Evolutionary conservation across 2,797 vertebrate species (phyloP), one percentile per base, ranked within the genome.

Genomic region (Mastacembelus armatus): DNA sequence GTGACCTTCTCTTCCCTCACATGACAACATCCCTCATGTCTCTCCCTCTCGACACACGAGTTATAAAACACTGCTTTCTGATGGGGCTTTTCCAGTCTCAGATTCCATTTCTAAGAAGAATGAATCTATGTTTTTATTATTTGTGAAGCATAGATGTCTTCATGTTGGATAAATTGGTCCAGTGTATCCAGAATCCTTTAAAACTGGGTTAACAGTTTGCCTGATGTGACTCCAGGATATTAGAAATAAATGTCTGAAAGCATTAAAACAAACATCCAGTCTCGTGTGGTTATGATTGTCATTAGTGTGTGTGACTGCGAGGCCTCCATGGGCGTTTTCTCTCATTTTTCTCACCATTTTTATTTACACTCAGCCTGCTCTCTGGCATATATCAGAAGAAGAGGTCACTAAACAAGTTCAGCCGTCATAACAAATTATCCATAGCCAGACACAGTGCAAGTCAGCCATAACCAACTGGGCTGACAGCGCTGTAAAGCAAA

Each of bases 311-410:
- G 49, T 45, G 65, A 70, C 84, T 71, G 38, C 27, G 14, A 38
- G 57, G 74, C 75, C 73, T 73, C 71, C 18, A 2, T 16, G 18
- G 75, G 71, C 59, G 36, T 60, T 61, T 77, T 51, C 63, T 78
- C 66, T 77, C 76, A 49, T 81, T 82, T 72, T 72, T 85, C 83
- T 82, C 61, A 57, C 66, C 68, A 59, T 78, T 83, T 80, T 43
- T 88, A 88, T 87, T 86, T 88, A 84, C 74, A 71, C 68, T 80
- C 48, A 2, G 65, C n/a, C 66, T 56, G 82, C 77, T 89, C 77
- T 89, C 91, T 89, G 90, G 87, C 49, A 72, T 78, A 59, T 24
- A 84, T 91, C 87, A 86, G 57, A 66, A 85, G 81, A 59, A 74
- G 81, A 78, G 82, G 83, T 88, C 85, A 78, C 59, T 50, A 68